Evolutionary conservation across 2,888 invertebrate species (phyloP).

Genomic region (Melanotus villosus): DNA sequence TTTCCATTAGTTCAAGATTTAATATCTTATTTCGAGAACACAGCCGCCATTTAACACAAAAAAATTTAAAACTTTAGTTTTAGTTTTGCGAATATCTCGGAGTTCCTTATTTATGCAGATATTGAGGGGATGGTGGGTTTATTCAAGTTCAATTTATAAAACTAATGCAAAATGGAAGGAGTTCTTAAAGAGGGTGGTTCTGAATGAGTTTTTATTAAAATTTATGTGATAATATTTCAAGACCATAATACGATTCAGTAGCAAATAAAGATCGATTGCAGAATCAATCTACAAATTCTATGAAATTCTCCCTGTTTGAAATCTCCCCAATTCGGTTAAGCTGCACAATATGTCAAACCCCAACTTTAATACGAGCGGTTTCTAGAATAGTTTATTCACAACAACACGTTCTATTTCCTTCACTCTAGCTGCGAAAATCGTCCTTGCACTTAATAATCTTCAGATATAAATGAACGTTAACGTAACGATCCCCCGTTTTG

Average conservation of each 20-base stretch:
- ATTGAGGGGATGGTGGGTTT: too few species aligned
- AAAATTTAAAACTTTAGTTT: too few species aligned
- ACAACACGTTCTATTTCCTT: neutral
- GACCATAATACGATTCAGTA: neutral
- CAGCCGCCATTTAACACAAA: too few species aligned
- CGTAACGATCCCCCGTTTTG: neutral
- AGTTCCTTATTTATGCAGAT: too few species aligned
- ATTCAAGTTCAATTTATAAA: too few species aligned
- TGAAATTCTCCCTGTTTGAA: neutral
- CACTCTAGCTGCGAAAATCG: too few species aligned
- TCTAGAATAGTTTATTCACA: neutral
- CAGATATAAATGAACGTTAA: neutral
- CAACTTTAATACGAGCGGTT: neutral
- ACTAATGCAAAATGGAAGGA: too few species aligned
- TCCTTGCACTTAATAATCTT: too few species aligned
- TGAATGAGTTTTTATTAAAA: slow-evolving; percentile 5
- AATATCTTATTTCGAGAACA: too few species aligned
- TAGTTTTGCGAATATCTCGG: too few species aligned
- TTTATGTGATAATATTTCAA: neutral
- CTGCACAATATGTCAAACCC: slow-evolving; percentile 11
- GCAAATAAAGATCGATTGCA: slow-evolving; percentile 12
- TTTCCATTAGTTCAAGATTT: too few species aligned
- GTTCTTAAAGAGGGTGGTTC: too few species aligned
- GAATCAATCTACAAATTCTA: slow-evolving; percentile 25
- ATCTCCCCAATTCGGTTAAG: slow-evolving; percentile 16